These are phyloP conservation scores for Corythoichthys haematopterus DNA, from an alignment of 2,113 vertebrate species.

Conservation along the genomic window DNA sequence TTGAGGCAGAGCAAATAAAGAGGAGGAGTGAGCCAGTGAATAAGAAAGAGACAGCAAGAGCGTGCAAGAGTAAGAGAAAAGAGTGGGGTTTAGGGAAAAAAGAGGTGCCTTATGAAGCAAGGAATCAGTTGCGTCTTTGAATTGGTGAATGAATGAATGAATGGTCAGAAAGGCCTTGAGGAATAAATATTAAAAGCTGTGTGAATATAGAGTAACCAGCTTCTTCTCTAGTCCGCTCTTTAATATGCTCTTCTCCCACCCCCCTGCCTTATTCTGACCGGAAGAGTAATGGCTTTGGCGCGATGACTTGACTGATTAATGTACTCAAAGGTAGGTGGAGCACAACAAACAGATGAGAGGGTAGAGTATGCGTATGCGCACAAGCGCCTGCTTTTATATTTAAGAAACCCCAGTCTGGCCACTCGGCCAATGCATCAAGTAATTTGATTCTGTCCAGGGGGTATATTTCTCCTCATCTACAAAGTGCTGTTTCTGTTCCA, in stretches of 20 bases:
- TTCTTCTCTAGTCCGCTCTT: constrained; percentile 25
- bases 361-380: constrained; percentile 6
- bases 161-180: constrained; percentile 47
- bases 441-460: constrained; percentile 38
- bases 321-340: constrained; percentile 61
- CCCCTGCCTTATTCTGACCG: constrained; percentile 51
- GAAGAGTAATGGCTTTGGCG: constrained; percentile 63
- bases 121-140: constrained; percentile 48
- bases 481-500: constrained; percentile 37
- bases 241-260: constrained; percentile 20
- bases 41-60: constrained; percentile 6
- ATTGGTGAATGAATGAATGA: constrained; percentile 53
- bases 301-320: constrained; percentile 69
- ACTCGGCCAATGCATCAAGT: constrained; percentile 29
- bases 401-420: constrained; percentile 13
- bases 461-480: constrained; percentile 40
- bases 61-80: constrained; percentile 38
- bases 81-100: constrained; percentile 46
- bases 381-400: background rate
- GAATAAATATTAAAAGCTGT: constrained; percentile 58
- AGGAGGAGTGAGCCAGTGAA: background rate
- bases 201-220: constrained; percentile 48
- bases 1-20: constrained; percentile 19
- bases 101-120: constrained; percentile 46
- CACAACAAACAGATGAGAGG: constrained; percentile 58